Evolutionary conservation across 2,797 vertebrate species (phyloP), one percentile per base, ranked within the genome.

Genomic region (Platyrinchus mystaceus): DNA sequence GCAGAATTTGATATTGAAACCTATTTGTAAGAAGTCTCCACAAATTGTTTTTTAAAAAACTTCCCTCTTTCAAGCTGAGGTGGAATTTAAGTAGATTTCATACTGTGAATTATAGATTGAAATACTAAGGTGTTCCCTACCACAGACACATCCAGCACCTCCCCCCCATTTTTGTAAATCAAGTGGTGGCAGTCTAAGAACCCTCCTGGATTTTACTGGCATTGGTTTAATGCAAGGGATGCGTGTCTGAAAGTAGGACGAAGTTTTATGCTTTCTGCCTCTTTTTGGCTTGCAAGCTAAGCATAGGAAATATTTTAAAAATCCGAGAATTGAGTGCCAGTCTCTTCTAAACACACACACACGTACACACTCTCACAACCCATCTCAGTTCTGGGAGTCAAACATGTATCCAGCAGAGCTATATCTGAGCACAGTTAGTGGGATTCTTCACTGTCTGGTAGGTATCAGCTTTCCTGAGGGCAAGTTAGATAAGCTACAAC

Each of bases 11-110:
- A 78, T 93, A 73, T 4, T 69, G 78, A 91, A 92, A 87, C 32
- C 58, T 75, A 32, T 94, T 92, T 86, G 81, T 80, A 85, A 67
- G 83, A 85, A 67, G 83, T 93, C 59, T 94, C n/a, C 32, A 84
- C 82, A 59, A 37, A 28, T 36, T 3, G 9, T 86, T 90, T 82
- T 91, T 71, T 32, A 49, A 76, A 88, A 81, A 8, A 19, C 47
- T 85, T 59, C 49, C 49, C 44, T 78, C 39, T 56, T 94, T 84
- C 32, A 47, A 58, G 77, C 47, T 63, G 94, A 87, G 34, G 81
- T 95, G 86, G 62, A 93, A 87, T 87, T 91, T 41, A 52, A 95
- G 50, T 96, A 91, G 89, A 92, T 96, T 94, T 96, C 87, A 44
- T 93, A 81, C 77, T 77, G 60, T 86, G 93, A 94, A 73, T 43